phyloP scores from a whole-genome alignment of 2,888 invertebrate species.

The Dicyrtomina minuta region DNA sequence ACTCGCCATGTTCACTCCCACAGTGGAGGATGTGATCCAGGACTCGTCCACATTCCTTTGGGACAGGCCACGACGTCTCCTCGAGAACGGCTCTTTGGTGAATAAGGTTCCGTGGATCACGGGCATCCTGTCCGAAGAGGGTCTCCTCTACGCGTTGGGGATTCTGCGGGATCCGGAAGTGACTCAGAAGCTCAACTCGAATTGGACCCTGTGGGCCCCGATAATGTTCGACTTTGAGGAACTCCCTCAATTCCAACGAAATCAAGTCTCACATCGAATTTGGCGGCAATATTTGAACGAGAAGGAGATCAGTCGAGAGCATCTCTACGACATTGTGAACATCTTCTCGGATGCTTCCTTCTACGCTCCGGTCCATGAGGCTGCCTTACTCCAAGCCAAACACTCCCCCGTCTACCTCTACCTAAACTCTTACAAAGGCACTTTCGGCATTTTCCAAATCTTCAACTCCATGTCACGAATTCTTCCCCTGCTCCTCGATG shows the following conservation, averaged over 20 bases:
- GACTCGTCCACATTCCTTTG: slow-evolving; percentile 40
- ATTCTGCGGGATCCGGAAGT: slow-evolving; percentile 29
- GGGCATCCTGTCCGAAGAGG: slow-evolving; percentile 49
- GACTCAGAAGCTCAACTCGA: slow-evolving; percentile 23
- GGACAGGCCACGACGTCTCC: slow-evolving; percentile 40
- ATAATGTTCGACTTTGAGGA: slow-evolving; percentile 38
- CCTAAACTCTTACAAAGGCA: slow-evolving; percentile 45
- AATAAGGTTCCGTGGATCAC: slow-evolving; percentile 33
- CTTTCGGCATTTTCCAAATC: slow-evolving; percentile 44
- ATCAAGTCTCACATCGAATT: slow-evolving; percentile 37
- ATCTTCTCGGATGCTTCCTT: slow-evolving; percentile 48
- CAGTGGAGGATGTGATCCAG: slow-evolving; percentile 40
- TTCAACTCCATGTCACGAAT: slow-evolving; percentile 41
- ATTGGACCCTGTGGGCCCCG: slow-evolving; percentile 39
- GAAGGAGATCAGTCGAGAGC: slow-evolving; percentile 29
- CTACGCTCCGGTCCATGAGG: slow-evolving; percentile 42
- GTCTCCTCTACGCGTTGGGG: slow-evolving; percentile 44
- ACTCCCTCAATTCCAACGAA: slow-evolving; percentile 13
- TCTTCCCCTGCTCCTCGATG: slow-evolving; percentile 33
- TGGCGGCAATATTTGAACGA: slow-evolving; percentile 40
- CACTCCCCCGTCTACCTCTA: slow-evolving; percentile 43
- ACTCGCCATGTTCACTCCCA: slow-evolving; percentile 45
- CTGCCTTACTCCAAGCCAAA: slow-evolving; percentile 41
- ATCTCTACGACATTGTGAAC: slow-evolving; percentile 38
- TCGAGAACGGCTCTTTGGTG: slow-evolving; percentile 40